These are phyloP conservation scores for Micromesistius poutassou DNA, from an alignment of 2,797 vertebrate species.

Conservation along the genomic window DNA sequence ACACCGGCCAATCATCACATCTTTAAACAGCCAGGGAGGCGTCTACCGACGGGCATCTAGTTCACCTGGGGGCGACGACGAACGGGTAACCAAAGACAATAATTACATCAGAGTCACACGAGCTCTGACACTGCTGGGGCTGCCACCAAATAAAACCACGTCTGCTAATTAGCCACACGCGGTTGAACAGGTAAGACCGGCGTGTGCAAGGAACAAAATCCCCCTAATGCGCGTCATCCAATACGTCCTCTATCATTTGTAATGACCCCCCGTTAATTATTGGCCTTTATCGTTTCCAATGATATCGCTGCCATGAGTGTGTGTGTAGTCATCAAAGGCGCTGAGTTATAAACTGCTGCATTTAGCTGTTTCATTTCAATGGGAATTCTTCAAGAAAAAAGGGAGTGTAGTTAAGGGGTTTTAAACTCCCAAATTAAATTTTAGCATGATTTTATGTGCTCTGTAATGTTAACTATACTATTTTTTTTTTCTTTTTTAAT, in stretches of 20 bases:
- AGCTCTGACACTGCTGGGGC: conserved; percentile 41
- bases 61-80: conserved; percentile 20
- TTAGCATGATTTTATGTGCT: not conserved
- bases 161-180: conserved; percentile 40
- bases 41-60: conserved; percentile 3
- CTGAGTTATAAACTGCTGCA: not conserved
- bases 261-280: conserved; percentile 17
- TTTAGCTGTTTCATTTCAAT: not conserved
- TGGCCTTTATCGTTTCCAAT: not conserved
- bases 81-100: conserved; percentile 34
- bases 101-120: conserved; percentile 47
- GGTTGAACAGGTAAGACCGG: conserved; percentile 15
- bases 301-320: conserved; percentile 15
- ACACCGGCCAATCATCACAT: not conserved
- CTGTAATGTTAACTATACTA: not conserved
- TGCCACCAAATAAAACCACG: conserved; percentile 44
- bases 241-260: conserved; percentile 23
- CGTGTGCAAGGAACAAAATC: conserved; percentile 12
- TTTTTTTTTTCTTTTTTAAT: no score
- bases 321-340: not conserved
- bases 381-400: not conserved
- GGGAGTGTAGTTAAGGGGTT: not conserved
- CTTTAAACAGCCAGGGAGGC: not conserved
- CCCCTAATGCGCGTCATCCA: not conserved
- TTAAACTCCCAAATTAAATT: not conserved